Evolutionary conservation across 2,888 invertebrate genomes (phyloP).

Genomic region (Pseudoips prasinana): DNA sequence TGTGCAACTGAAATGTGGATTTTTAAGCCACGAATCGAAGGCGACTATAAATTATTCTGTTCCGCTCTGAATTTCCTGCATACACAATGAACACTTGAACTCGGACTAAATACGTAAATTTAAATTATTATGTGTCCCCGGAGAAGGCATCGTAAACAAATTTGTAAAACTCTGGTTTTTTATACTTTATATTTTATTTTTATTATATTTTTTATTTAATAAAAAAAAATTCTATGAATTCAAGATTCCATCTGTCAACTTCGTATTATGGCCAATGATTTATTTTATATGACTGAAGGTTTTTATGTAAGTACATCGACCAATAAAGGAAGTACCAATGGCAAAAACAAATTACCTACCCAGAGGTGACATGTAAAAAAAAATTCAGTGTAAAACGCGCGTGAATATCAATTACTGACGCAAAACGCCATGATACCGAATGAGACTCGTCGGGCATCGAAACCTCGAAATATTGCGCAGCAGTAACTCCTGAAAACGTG

Average conservation of each 20-base stretch:
- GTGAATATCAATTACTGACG: no score
- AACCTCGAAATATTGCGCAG: conserved; percentile 75
- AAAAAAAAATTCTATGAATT: no score
- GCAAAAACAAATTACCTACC: no score
- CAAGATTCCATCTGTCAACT: no score
- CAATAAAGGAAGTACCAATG: no score
- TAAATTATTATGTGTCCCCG: conserved; percentile 51
- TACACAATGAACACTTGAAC: conserved; percentile 58
- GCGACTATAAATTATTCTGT: conserved; percentile 33
- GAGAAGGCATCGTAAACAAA: conserved; percentile 13
- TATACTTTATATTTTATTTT: conserved; percentile 8
- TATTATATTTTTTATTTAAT: no score
- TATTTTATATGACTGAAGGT: no score
- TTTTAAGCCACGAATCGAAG: conserved; percentile 9
- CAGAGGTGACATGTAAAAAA: no score
- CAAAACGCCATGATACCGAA: neutral
- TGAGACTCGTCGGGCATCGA: conserved; percentile 48
- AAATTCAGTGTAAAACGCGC: no score
- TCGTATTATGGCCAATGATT: no score
- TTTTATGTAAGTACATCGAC: no score
- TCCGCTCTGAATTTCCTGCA: conserved; percentile 48
- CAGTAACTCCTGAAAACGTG: conserved; percentile 79
- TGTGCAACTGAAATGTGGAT: no score
- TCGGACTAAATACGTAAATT: conserved; percentile 57
- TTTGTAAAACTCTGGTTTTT: conserved; percentile 11